These are phyloP conservation scores for Ochropleura leucogaster DNA, from an alignment of 2,888 invertebrate genomes.

Conservation along the genomic window DNA sequence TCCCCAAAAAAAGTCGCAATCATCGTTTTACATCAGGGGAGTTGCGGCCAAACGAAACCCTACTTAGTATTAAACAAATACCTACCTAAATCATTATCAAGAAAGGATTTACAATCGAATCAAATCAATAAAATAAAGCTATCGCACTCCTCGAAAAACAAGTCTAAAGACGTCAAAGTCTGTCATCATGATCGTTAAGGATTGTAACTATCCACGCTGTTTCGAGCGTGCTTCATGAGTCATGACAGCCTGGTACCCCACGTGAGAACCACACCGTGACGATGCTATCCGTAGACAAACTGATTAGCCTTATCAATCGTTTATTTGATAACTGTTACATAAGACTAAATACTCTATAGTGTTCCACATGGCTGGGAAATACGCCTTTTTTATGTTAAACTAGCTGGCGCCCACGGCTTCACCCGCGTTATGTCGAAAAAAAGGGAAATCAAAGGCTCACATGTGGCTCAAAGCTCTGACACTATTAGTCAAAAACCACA, in stretches of 20 bases:
- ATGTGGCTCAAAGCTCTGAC: too few species aligned
- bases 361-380: background rate
- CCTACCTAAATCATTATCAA: conserved; percentile 7
- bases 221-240: conserved; percentile 16
- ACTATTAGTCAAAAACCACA: too few species aligned
- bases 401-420: too few species aligned
- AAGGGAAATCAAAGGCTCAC: too few species aligned
- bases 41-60: too few species aligned
- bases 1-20: too few species aligned
- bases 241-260: conserved; percentile 18
- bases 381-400: background rate
- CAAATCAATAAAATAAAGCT: conserved; percentile 10
- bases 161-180: background rate
- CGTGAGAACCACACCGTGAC: conserved; percentile 28
- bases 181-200: background rate
- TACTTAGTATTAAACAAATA: too few species aligned
- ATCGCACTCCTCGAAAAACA: background rate
- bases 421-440: too few species aligned
- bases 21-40: too few species aligned
- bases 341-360: background rate
- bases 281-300: conserved; percentile 18
- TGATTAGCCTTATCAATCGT: conserved; percentile 31
- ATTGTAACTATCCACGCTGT: background rate
- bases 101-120: background rate
- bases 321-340: conserved; percentile 14